Base-by-base conservation (phyloP, 2,888 invertebrate genomes). In the Plagodis pulveraria region DNA sequence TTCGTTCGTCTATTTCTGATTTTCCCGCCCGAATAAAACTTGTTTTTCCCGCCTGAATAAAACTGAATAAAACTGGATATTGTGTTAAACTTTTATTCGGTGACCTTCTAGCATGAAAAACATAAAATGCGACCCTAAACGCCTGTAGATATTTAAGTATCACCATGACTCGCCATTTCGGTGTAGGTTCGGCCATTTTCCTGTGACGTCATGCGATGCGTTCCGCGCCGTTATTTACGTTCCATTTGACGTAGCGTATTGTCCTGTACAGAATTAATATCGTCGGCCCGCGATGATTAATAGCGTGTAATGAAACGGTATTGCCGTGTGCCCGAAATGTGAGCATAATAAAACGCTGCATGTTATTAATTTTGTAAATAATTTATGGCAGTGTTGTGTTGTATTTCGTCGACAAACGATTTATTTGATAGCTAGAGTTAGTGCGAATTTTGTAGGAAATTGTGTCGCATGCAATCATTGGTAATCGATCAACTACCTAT, bases 241-340 rank as follows among this genome's bases (percentile, higher is more conserved):
- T 73, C 68, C 69, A 65, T 73, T 74, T 71, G 70, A 72, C 72
- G 66, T 65, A 66, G 58, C 69, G 64, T 69, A 70, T 74, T 75
- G 76, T 76, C 68, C 72, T 55, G 58, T 60, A 51, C 53, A 68
- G 62, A 72, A 73, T 73, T 74, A 76, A 60, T 60, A 56, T 56
- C 60, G 45, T 38, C 33, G 73, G 62, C 59, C 67, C 61, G 56
- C 57, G 51, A 72, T 77, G 80, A 78, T 79, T 76, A 75, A 80
- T 79, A 63, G 70, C 66, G 58, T 64, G 53, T 63, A 69, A 68
- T 74, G 71, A 69, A 67, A 72, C 70, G 48, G 70, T 67, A 65
- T 57, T 66, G 63, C 64, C 66, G 55, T 56, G 56, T 54, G 51
- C 42, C 51, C 12, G 12, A 46, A 58, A 50, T 36, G 12, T 56